These are phyloP conservation scores for Digitonthophagus gazella DNA, from an alignment of 2,888 invertebrate species.

Conservation along the genomic window DNA sequence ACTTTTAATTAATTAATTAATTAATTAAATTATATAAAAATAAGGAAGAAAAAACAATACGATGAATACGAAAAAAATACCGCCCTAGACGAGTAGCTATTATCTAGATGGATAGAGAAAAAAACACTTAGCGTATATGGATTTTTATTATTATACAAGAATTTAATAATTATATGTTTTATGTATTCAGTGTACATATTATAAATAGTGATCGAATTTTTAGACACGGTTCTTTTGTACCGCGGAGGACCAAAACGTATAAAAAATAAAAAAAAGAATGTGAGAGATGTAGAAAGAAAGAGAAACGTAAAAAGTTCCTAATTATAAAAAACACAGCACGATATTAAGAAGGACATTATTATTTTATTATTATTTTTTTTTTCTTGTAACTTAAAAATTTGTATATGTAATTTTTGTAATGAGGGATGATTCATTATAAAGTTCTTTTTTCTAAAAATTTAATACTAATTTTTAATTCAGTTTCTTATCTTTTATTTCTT, in stretches of 20 bases:
- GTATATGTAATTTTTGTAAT: constrained; percentile 23
- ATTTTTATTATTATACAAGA: constrained; percentile 32
- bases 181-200: constrained; percentile 44
- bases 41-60: constrained; percentile 12
- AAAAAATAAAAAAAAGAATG: background rate
- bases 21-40: constrained; percentile 25
- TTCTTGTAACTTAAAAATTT: constrained; percentile 23
- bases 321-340: constrained; percentile 36
- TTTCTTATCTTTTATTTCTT: constrained; percentile 30
- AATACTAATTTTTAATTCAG: constrained; percentile 29
- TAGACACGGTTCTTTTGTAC: constrained; percentile 40
- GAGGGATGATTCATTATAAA: background rate
- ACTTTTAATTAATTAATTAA: constrained; percentile 32
- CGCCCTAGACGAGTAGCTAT: constrained; percentile 18
- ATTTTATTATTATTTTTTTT: constrained; percentile 20
- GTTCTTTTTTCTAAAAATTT: background rate
- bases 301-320: constrained; percentile 44
- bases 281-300: background rate
- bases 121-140: constrained; percentile 39
- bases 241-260: constrained; percentile 48
- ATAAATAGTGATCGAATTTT: constrained; percentile 37
- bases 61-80: constrained; percentile 1
- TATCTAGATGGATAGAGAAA: constrained; percentile 40
- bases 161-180: constrained; percentile 40
- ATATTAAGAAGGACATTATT: constrained; percentile 31